These are phyloP conservation scores for Agelas oroides DNA, from an alignment of 37 sponge, comb jelly and placozoan genomes.

Conservation along the genomic window DNA sequence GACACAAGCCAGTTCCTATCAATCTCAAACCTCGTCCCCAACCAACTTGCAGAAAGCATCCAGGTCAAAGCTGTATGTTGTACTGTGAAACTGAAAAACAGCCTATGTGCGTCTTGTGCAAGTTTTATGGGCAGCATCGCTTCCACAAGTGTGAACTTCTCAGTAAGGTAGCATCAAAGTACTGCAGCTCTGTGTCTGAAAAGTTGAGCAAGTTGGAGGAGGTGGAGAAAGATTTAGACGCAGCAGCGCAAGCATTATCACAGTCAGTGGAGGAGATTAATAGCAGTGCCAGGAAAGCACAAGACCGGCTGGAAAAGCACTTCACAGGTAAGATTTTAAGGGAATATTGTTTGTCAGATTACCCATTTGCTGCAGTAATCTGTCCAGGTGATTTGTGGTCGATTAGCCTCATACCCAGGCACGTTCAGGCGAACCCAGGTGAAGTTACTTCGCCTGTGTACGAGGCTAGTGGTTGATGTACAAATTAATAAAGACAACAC, in stretches of 20 bases:
- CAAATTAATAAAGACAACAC: too few species aligned
- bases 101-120: slow-evolving; percentile 90
- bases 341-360: too few species aligned
- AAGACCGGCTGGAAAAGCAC: slow-evolving; percentile 72
- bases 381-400: not conserved
- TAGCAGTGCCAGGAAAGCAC: slow-evolving; percentile 60
- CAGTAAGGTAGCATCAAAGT: slow-evolving; percentile 68
- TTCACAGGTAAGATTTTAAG: slow-evolving; percentile 66
- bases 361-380: not conserved
- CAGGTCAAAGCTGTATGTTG: slow-evolving; percentile 83
- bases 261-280: slow-evolving; percentile 41
- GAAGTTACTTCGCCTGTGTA: too few species aligned
- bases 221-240: slow-evolving; percentile 35
- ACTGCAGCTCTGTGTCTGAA: slow-evolving; percentile 41
- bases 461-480: too few species aligned
- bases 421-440: too few species aligned
- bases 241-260: slow-evolving; percentile 15
- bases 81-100: slow-evolving; percentile 86
- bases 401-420: too few species aligned
- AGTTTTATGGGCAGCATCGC: slow-evolving; percentile 83
- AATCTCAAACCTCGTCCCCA: slow-evolving; percentile 69
- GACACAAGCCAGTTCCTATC: slow-evolving; percentile 81
- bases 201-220: slow-evolving; percentile 30
- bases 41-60: slow-evolving; percentile 79
- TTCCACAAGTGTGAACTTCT: slow-evolving; percentile 81